Conservation (phyloP, 2,113 vertebrate genomes). For the Rhynchomys soricoides region DNA sequence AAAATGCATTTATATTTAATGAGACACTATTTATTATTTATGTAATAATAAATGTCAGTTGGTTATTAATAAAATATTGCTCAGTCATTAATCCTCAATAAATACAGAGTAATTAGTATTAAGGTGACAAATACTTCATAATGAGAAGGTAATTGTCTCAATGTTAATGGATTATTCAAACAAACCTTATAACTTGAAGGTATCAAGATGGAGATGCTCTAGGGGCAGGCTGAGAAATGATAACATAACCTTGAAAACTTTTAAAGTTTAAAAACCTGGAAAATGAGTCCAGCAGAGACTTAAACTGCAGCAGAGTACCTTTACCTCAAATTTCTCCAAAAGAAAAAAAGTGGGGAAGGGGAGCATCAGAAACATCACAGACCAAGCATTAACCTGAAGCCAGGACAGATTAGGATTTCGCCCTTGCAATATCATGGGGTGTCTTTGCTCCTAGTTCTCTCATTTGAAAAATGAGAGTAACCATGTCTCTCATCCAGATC, state of each 20-base stretch:
- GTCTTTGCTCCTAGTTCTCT: neutral
- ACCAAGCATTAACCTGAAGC: neutral
- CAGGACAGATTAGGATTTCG: neutral
- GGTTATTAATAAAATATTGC: constrained; percentile 76
- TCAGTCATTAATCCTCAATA: constrained; percentile 81
- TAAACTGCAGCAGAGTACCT: neutral
- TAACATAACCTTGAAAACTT: constrained; percentile 75
- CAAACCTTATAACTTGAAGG: constrained; percentile 65
- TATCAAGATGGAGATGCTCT: constrained; percentile 67
- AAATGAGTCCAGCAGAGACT: constrained; percentile 40
- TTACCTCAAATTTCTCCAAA: neutral
- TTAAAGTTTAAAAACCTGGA: constrained; percentile 48
- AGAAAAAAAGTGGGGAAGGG: neutral
- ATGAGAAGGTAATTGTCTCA: constrained; percentile 81
- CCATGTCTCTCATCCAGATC: neutral
- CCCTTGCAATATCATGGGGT: neutral
- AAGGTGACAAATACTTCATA: constrained; percentile 79
- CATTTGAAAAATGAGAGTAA: constrained; percentile 36
- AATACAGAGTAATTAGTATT: constrained; percentile 72
- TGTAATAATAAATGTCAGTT: constrained; percentile 78
- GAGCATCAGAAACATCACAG: neutral
- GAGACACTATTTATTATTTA: constrained; percentile 81
- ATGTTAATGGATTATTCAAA: constrained; percentile 80
- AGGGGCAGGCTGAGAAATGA: constrained; percentile 37
- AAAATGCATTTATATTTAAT: constrained; percentile 77